Conservation (phyloP, 2,113 vertebrate genomes). For the Poicephalus gulielmi region DNA sequence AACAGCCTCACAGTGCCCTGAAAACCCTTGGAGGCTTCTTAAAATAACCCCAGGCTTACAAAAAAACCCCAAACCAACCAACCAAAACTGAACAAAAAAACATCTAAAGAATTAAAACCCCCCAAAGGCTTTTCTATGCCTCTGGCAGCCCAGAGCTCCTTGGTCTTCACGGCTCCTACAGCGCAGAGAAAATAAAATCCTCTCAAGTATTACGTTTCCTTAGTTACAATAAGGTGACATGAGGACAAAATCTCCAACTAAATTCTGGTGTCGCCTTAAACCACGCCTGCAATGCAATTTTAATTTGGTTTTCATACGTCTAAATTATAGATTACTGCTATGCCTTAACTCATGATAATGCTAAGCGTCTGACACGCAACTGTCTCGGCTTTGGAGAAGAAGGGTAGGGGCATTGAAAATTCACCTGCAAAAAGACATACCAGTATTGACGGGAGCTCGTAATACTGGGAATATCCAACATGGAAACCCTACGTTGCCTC, state of each 20-base stretch:
- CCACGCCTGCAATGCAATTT: slow-evolving; percentile 56
- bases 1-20: not conserved
- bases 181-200: not conserved
- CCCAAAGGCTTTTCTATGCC: not conserved
- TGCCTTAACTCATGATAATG: not conserved
- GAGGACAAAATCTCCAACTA: slow-evolving; percentile 48
- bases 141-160: not conserved
- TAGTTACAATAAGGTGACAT: slow-evolving; percentile 45
- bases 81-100: not conserved
- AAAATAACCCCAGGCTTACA: not conserved
- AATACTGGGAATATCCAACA: not conserved
- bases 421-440: not conserved
- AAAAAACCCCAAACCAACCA: not conserved
- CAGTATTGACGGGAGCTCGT: not conserved
- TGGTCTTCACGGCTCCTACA: not conserved
- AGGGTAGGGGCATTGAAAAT: not conserved
- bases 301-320: slow-evolving; percentile 32
- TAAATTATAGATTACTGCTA: slow-evolving; percentile 59
- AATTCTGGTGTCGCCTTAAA: slow-evolving; percentile 42
- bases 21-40: not conserved
- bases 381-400: not conserved
- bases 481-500: not conserved
- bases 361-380: not conserved
- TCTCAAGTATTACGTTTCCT: not conserved
- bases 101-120: not conserved